Conservation (phyloP, 2,888 invertebrate genomes). For the Eupithecia pulchellata region DNA sequence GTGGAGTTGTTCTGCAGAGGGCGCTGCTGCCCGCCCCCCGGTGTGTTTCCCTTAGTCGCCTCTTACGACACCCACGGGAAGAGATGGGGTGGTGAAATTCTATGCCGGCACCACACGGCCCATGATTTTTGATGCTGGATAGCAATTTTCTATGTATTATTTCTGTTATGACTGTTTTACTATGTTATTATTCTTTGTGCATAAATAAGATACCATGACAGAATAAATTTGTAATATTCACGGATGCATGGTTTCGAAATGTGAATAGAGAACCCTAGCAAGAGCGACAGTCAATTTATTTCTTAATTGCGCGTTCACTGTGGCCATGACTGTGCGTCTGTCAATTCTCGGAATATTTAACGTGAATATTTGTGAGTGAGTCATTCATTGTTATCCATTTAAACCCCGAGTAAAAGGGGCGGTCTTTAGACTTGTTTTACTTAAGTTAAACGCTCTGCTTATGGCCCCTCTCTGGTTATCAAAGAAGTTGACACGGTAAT, state of each 20-base stretch:
- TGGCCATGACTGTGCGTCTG: not conserved
- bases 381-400: not conserved
- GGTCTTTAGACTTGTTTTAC: not conserved
- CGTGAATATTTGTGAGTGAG: not conserved
- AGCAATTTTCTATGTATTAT: too few species aligned
- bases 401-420: not conserved
- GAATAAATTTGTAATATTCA: too few species aligned
- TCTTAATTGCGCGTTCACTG: conserved; percentile 37
- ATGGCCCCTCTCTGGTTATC: not conserved
- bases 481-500: not conserved
- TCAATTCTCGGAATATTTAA: not conserved
- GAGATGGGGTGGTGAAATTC: too few species aligned
- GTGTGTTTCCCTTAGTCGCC: too few species aligned
- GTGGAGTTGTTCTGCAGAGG: too few species aligned
- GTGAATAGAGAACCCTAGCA: conserved; percentile 29
- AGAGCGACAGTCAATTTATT: conserved; percentile 37
- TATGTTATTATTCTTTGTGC: too few species aligned
- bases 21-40: too few species aligned
- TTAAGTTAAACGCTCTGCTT: not conserved
- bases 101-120: too few species aligned
- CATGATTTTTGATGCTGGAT: too few species aligned
- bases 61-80: too few species aligned
- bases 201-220: too few species aligned
- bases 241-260: not conserved
- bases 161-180: too few species aligned